Percentiles rank a stretch among this genome's conserved stretches.
phyloP scores from a whole-genome alignment of 1,140 invertebrate genomes.

The Caerostris extrusa region DNA sequence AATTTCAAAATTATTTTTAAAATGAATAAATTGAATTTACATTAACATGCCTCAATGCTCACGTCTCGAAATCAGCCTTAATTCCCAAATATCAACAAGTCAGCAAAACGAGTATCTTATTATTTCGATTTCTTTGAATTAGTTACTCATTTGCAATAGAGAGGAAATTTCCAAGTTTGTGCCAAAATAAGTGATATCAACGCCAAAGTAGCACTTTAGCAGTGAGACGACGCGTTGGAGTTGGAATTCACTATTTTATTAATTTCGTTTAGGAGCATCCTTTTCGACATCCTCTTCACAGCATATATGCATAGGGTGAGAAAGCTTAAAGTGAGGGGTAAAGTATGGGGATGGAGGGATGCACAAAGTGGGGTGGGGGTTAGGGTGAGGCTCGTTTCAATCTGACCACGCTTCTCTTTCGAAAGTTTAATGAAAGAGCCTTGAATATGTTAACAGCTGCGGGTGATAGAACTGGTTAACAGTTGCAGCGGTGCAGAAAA shows the following conservation, averaged over 20 bases:
- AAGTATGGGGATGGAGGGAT: neutral
- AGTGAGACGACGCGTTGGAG: neutral
- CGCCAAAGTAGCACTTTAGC: conserved; percentile 32
- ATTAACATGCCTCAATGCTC: neutral
- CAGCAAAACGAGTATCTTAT: neutral
- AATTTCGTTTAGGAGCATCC: conserved; percentile 51
- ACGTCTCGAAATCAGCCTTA: neutral
- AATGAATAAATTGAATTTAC: neutral
- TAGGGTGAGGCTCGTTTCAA: conserved; percentile 40
- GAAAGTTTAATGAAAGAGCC: conserved; percentile 72
- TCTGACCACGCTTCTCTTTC: conserved; percentile 42
- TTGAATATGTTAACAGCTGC: conserved; percentile 73
- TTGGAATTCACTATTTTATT: conserved; percentile 63
- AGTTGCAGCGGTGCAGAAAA: conserved; percentile 73
- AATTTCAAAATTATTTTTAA: too few relatives aligned
- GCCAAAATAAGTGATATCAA: conserved; percentile 23
- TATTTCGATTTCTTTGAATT: neutral
- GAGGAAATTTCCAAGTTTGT: neutral
- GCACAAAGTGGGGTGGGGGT: neutral
- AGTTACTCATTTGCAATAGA: neutral
- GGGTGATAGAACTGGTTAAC: conserved; percentile 75
- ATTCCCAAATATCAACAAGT: neutral
- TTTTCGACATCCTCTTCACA: neutral
- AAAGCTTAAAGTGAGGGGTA: conserved; percentile 10
- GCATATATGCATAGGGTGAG: conserved; percentile 43